A percentile compares a stretch with the other conserved stretches of the same genome.
Evolutionary conservation across 2,113 vertebrate genomes (phyloP).

Genomic region (Hippocampus mohnikei): DNA sequence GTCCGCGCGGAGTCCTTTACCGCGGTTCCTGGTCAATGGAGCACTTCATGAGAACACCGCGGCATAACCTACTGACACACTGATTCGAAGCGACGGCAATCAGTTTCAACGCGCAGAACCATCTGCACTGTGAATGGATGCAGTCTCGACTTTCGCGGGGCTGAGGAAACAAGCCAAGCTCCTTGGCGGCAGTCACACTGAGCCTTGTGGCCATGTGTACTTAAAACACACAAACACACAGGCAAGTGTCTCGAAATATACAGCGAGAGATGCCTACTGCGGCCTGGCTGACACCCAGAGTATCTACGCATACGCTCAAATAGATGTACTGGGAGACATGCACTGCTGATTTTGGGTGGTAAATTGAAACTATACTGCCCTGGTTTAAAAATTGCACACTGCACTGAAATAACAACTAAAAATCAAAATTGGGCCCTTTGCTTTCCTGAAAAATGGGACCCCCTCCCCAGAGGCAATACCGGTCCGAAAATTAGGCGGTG

Average conservation of each 20-base stretch:
- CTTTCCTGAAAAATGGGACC: not conserved
- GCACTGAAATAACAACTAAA: conserved; percentile 16
- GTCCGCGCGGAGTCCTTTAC: conserved; percentile 19
- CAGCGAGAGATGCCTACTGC: conserved; percentile 1
- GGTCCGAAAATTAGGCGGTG: conserved; percentile 4
- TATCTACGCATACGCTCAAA: conserved; percentile 9
- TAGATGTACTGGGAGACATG: not conserved
- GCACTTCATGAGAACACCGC: conserved; percentile 52
- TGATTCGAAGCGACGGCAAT: conserved; percentile 45
- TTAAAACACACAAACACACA: conserved; percentile 3
- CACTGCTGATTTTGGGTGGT: conserved; percentile 7
- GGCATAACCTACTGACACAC: conserved; percentile 38
- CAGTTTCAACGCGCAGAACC: conserved; percentile 35
- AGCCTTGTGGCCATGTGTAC: conserved; percentile 8
- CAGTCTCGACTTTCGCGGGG: not conserved
- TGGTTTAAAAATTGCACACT: not conserved
- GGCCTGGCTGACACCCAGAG: conserved; percentile 5
- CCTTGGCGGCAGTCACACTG: not conserved
- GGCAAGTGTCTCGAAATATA: conserved; percentile 13
- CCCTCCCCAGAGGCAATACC: not conserved
- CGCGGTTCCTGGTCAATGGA: conserved; percentile 43
- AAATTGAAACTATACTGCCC: conserved; percentile 9
- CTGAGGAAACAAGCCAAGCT: conserved; percentile 9
- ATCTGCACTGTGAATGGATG: conserved; percentile 23
- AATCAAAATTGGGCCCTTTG: conserved; percentile 4